phyloP scores from a whole-genome alignment of 2,797 vertebrate species.

The Anabas testudineus region DNA sequence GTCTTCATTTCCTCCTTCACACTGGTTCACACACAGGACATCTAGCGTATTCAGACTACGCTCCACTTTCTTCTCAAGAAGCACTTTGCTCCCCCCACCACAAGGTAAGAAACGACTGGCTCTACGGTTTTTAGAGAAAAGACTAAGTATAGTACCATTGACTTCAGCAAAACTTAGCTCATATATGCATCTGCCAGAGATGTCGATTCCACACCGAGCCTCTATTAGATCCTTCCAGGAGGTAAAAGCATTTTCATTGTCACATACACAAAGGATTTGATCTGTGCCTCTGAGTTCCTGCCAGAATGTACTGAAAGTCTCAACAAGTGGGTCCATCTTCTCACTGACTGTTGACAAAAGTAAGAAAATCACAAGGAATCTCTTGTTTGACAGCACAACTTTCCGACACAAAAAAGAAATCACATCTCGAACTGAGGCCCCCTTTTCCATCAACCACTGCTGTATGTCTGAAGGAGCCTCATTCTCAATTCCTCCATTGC shows the following conservation, averaged over 20 bases:
- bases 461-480: slow-evolving; percentile 67
- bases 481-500: slow-evolving; percentile 69
- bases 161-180: slow-evolving; percentile 78
- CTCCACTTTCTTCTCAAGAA: slow-evolving; percentile 70
- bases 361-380: slow-evolving; percentile 76
- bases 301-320: slow-evolving; percentile 74
- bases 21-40: slow-evolving; percentile 78
- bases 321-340: slow-evolving; percentile 76
- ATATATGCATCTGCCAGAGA: slow-evolving; percentile 72
- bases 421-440: slow-evolving; percentile 72
- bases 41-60: slow-evolving; percentile 59
- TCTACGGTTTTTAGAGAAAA: slow-evolving; percentile 74
- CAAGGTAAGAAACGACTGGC: slow-evolving; percentile 68
- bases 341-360: slow-evolving; percentile 75
- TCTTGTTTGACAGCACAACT: slow-evolving; percentile 73
- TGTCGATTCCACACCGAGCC: slow-evolving; percentile 49
- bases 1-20: slow-evolving; percentile 76
- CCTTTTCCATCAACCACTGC: slow-evolving; percentile 75
- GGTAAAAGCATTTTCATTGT: slow-evolving; percentile 65
- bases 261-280: slow-evolving; percentile 79
- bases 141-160: slow-evolving; percentile 78
- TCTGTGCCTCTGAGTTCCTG: slow-evolving; percentile 73
- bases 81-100: slow-evolving; percentile 64
- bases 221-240: slow-evolving; percentile 72
- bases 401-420: slow-evolving; percentile 80